Conservation (phyloP, 2,888 invertebrate species). For the Cetonia aurata region DNA sequence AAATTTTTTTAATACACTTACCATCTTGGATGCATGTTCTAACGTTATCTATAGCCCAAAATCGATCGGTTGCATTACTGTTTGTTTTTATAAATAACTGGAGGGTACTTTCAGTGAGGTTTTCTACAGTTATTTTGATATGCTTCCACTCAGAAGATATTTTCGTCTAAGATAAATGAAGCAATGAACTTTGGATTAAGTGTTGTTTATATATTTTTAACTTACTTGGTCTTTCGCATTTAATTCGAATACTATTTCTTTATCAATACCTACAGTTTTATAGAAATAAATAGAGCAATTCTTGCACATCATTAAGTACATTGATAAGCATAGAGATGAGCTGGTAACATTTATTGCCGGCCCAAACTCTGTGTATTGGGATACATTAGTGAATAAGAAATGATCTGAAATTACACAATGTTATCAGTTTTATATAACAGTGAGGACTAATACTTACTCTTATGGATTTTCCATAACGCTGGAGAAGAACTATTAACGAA, state of each 20-base stretch:
- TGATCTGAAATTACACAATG: constrained; percentile 56
- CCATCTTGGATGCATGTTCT: constrained; percentile 62
- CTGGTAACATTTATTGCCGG: constrained; percentile 56
- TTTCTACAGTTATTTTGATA: constrained; percentile 58
- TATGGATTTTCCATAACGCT: constrained; percentile 62
- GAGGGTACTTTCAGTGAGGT: constrained; percentile 55
- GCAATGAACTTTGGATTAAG: neutral
- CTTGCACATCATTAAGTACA: constrained; percentile 59
- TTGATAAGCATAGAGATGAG: constrained; percentile 59
- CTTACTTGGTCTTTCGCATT: constrained; percentile 44
- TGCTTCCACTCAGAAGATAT: constrained; percentile 56
- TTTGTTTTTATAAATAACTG: constrained; percentile 61
- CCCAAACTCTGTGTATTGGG: constrained; percentile 59
- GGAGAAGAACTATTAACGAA: constrained; percentile 57
- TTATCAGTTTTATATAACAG: too few relatives aligned
- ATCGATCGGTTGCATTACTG: constrained; percentile 55
- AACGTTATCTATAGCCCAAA: constrained; percentile 63
- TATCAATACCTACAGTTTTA: constrained; percentile 49
- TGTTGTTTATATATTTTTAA: neutral
- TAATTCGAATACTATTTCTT: constrained; percentile 44
- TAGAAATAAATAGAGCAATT: constrained; percentile 60
- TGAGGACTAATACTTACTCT: constrained; percentile 56
- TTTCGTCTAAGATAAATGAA: constrained; percentile 37
- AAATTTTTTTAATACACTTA: constrained; percentile 48
- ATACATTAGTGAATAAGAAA: constrained; percentile 59